These are phyloP conservation scores for Peromyscus californicus DNA, from an alignment of 2,113 vertebrate species.

Conservation along the genomic window DNA sequence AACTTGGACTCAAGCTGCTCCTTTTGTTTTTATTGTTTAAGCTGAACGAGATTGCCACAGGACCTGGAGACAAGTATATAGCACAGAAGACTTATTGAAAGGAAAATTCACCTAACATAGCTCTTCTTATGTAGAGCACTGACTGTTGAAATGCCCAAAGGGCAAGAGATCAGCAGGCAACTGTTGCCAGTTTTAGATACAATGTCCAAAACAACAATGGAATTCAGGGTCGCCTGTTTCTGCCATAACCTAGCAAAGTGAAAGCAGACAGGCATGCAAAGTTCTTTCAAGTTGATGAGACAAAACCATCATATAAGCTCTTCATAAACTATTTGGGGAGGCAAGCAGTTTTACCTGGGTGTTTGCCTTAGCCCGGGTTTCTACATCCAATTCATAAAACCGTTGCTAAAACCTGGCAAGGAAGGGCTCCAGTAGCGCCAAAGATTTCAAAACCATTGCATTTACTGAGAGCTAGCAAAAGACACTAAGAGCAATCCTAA, in stretches of 20 bases:
- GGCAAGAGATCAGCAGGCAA: background rate
- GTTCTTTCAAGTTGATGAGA: background rate
- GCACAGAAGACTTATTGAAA: background rate
- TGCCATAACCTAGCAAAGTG: background rate
- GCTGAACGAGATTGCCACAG: background rate
- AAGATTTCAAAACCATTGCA: background rate
- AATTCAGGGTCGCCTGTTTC: background rate
- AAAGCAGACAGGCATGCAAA: rapidly evolving
- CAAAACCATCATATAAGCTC: background rate
- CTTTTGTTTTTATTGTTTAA: background rate
- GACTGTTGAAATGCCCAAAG: background rate
- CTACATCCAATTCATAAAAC: background rate
- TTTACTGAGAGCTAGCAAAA: background rate
- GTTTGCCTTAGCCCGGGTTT: background rate
- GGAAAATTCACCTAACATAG: background rate
- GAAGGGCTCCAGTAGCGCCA: background rate
- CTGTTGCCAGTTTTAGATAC: background rate
- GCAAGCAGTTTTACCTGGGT: background rate
- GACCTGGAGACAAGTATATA: background rate
- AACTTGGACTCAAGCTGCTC: background rate
- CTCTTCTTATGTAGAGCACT: background rate
- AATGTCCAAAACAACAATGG: background rate
- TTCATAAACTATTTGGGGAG: background rate
- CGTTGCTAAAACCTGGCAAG: background rate
- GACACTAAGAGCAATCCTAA: background rate